These are phyloP conservation scores for Anas platyrhynchos DNA, from an alignment of 2,113 vertebrate species.

Conservation along the genomic window DNA sequence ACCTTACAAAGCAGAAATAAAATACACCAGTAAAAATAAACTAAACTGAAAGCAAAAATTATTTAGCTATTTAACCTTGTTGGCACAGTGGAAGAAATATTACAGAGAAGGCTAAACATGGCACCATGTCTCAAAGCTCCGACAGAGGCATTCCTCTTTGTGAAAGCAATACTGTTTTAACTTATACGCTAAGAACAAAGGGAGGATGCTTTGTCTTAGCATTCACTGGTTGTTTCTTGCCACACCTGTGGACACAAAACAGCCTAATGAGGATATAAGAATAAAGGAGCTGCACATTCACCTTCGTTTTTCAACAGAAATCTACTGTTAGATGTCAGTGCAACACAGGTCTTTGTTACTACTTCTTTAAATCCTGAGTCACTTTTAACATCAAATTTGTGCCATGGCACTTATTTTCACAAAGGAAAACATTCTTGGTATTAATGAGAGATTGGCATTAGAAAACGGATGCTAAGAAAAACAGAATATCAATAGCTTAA, in stretches of 20 bases:
- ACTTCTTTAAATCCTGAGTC: background rate
- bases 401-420: background rate
- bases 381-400: background rate
- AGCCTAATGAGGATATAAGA: background rate
- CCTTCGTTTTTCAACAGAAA: background rate
- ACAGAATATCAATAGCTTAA: background rate
- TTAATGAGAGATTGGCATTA: background rate
- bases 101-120: background rate
- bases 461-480: background rate
- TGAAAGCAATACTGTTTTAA: background rate
- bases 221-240: background rate
- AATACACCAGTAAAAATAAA: background rate
- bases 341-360: background rate
- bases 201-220: background rate
- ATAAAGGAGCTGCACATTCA: background rate
- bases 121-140: background rate
- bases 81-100: background rate
- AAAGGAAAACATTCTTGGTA: background rate
- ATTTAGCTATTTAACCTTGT: background rate
- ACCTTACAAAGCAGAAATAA: background rate
- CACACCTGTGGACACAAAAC: background rate
- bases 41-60: background rate
- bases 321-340: background rate
- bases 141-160: background rate
- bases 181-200: background rate